These are phyloP conservation scores for Eupsilia transversa DNA, from an alignment of 2,888 invertebrate species.

Conservation along the genomic window DNA sequence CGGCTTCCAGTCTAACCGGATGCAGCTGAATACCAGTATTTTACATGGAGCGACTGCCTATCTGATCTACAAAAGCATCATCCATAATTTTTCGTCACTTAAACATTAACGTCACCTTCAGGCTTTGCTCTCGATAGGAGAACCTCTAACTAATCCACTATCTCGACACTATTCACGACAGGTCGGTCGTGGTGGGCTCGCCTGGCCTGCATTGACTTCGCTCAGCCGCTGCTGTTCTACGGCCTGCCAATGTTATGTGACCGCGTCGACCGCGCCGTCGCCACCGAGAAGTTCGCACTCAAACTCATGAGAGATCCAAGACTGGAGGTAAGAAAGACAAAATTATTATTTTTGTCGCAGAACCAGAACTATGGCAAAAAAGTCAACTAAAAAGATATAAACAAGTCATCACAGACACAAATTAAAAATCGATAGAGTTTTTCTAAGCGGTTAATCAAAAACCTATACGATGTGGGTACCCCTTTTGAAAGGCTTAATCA, in stretches of 20 bases:
- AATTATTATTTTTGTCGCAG: neutral
- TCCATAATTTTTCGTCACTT: neutral
- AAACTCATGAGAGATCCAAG: constrained; percentile 92
- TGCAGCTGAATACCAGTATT: too few relatives aligned
- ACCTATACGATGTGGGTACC: too few relatives aligned
- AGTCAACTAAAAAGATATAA: too few relatives aligned
- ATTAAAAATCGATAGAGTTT: too few relatives aligned
- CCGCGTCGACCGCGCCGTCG: constrained; percentile 80
- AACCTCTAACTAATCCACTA: neutral
- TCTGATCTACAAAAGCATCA: neutral
- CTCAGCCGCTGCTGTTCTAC: constrained; percentile 93
- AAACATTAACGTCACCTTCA: neutral
- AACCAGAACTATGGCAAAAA: too few relatives aligned
- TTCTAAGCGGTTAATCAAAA: too few relatives aligned
- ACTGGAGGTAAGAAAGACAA: constrained; percentile 88
- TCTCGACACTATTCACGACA: constrained; percentile 20
- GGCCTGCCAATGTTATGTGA: constrained; percentile 92
- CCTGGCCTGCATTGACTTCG: constrained; percentile 92
- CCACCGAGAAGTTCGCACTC: constrained; percentile 92
- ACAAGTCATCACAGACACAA: too few relatives aligned
- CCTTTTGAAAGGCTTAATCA: too few relatives aligned
- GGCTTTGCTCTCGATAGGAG: neutral
- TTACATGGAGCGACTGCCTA: too few relatives aligned
- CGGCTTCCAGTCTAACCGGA: too few relatives aligned
- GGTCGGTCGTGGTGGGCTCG: constrained; percentile 93